These are phyloP conservation scores for Julus scandinavius DNA, from an alignment of 2,888 invertebrate species.

Conservation along the genomic window DNA sequence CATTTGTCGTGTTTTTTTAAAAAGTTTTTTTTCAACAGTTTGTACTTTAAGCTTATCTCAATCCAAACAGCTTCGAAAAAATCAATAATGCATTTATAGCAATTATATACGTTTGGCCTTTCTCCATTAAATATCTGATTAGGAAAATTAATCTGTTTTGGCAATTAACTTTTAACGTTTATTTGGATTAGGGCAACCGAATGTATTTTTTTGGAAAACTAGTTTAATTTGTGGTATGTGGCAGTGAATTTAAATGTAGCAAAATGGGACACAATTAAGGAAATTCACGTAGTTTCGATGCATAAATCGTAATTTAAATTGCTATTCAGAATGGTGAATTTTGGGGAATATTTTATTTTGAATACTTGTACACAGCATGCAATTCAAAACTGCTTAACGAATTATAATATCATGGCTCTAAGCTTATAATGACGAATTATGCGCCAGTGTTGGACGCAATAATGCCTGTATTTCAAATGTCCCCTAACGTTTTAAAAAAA, in stretches of 20 bases:
- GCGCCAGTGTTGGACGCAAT: not conserved
- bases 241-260: no score
- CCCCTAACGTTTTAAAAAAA: not conserved
- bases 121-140: not conserved
- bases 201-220: not conserved
- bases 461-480: not conserved
- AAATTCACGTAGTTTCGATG: not conserved
- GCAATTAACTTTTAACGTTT: not conserved
- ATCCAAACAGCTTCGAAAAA: not conserved
- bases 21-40: not conserved
- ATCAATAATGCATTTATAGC: not conserved
- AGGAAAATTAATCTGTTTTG: not conserved
- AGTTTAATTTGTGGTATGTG: no score
- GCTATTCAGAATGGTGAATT: not conserved
- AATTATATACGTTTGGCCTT: not conserved
- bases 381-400: slow-evolving; percentile 17
- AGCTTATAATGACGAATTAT: slow-evolving; percentile 36
- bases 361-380: not conserved
- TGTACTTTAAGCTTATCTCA: not conserved
- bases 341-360: not conserved
- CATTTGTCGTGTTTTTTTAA: not conserved
- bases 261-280: no score
- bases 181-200: not conserved
- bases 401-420: slow-evolving; percentile 40
- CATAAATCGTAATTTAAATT: not conserved